phyloP scores from a whole-genome alignment of 2,113 vertebrate species.

The crab-eating macaque (Macaca fascicularis) region T2T-MFA8v1.1 NC_088394.1:3001001-3001500 shows the following conservation, averaged over 20 bases:
- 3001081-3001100: background rate
- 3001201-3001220: background rate
- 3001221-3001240: background rate
- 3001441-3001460: background rate
- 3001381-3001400: rapidly evolving
- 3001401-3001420: background rate
- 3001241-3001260: background rate
- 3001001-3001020: background rate
- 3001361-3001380: too few species aligned
- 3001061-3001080: background rate
- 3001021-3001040: background rate
- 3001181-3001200: background rate
- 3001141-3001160: background rate
- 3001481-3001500: background rate
- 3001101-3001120: background rate
- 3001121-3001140: background rate
- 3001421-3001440: background rate
- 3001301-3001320: background rate
- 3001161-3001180: background rate
- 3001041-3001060: background rate
- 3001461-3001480: background rate
- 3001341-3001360: background rate
- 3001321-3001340: background rate
- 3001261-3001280: background rate
- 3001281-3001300: background rate